These are phyloP conservation scores for Chlorocebus sabaeus DNA, from an alignment of 2,113 vertebrate genomes.

Conservation along the genomic window DNA sequence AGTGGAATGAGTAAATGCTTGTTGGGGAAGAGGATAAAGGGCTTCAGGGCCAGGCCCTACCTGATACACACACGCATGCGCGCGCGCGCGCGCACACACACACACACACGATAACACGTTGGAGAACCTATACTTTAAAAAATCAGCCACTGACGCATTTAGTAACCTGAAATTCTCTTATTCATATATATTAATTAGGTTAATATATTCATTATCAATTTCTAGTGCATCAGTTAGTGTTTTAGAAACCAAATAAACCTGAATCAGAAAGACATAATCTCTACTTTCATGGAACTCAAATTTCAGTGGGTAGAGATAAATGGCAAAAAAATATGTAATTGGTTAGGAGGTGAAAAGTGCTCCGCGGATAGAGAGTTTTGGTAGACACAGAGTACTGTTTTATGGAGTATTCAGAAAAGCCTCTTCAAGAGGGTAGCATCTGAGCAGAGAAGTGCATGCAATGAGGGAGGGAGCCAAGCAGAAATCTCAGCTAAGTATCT, in stretches of 20 bases:
- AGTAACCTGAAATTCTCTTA: not conserved
- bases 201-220: not conserved
- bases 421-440: not conserved
- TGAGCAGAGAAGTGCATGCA: not conserved
- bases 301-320: not conserved
- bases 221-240: not conserved
- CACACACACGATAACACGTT: not conserved
- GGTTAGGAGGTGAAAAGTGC: not conserved
- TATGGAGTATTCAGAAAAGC: not conserved
- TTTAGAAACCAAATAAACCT: not conserved
- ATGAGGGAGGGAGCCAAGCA: not conserved
- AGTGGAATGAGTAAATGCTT: not conserved
- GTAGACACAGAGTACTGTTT: not conserved
- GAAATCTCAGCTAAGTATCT: not conserved
- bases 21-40: not conserved
- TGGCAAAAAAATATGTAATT: not conserved
- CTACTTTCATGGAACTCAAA: not conserved
- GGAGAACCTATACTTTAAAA: not conserved
- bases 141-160: not conserved
- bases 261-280: not conserved
- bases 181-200: not conserved
- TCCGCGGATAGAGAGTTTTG: fast-evolving
- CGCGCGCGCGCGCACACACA: fast-evolving
- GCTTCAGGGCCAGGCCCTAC: not conserved
- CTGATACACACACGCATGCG: not conserved